Percentiles rank a stretch among this genome's conserved stretches.
Conservation (phyloP, 2,797 vertebrate genomes). For the Myripristis jacobus region DNA sequence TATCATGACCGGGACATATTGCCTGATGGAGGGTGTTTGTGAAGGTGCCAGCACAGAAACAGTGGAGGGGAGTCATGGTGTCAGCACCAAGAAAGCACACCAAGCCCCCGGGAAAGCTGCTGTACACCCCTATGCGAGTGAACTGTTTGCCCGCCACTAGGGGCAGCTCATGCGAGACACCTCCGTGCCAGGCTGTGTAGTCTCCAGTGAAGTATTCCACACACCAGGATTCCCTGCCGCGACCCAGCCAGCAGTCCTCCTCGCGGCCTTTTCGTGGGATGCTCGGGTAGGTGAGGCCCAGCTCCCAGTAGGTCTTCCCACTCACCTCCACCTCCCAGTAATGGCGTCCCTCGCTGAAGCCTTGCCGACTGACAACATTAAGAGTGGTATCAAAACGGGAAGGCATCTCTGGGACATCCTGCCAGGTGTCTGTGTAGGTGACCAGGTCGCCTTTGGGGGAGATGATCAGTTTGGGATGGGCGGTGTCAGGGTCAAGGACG, state of each 20-base stretch:
- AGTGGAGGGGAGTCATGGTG: constrained; percentile 70
- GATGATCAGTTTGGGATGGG: constrained; percentile 78
- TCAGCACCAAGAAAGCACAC: constrained; percentile 76
- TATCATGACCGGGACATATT: constrained; percentile 74
- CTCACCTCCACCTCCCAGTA: constrained; percentile 80
- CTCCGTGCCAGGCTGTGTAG: constrained; percentile 78
- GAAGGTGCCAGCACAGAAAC: constrained; percentile 74
- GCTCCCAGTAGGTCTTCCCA: constrained; percentile 81
- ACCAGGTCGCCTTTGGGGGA: constrained; percentile 66
- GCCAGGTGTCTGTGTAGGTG: constrained; percentile 75
- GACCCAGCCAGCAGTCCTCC: constrained; percentile 78
- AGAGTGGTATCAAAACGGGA: constrained; percentile 76
- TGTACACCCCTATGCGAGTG: constrained; percentile 70
- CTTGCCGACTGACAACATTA: constrained; percentile 69
- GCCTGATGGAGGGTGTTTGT: constrained; percentile 61
- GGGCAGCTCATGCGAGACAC: constrained; percentile 61
- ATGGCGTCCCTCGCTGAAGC: constrained; percentile 72
- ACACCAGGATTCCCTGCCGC: constrained; percentile 75
- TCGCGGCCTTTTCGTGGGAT: constrained; percentile 73
- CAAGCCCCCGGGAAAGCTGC: constrained; percentile 71
- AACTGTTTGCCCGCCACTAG: constrained; percentile 62
- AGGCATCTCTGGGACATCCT: constrained; percentile 71
- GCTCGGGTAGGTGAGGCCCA: constrained; percentile 77
- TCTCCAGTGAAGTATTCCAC: constrained; percentile 77
- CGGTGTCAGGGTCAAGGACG: constrained; percentile 69